Percentiles rank a stretch among this genome's conserved stretches.
phyloP scores from a whole-genome alignment of 1,140 invertebrate species.

The Magallana ariakensis region DNA sequence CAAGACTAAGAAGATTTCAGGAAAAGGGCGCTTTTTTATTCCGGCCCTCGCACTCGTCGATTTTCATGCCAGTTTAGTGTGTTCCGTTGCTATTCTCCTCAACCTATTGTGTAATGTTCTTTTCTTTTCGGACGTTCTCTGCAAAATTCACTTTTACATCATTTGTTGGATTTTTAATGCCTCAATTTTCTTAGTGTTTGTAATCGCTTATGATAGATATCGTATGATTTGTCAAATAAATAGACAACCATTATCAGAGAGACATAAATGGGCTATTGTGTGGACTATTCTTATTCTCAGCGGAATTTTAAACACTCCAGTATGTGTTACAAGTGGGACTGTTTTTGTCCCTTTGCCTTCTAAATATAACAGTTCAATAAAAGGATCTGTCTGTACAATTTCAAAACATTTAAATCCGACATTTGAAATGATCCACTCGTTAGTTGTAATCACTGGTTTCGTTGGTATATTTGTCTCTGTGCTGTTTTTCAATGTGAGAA shows the following conservation, averaged over 20 bases:
- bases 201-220: neutral
- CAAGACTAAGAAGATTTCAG: neutral
- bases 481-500: neutral
- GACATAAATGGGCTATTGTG: neutral
- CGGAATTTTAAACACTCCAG: neutral
- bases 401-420: neutral
- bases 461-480: neutral
- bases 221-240: neutral
- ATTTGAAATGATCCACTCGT: neutral
- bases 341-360: neutral
- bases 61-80: neutral
- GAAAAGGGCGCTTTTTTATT: neutral
- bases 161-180: neutral
- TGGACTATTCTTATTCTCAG: neutral
- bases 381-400: neutral
- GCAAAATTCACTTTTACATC: neutral
- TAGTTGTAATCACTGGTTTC: neutral
- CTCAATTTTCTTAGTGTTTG: neutral
- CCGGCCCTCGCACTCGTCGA: neutral
- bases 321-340: neutral
- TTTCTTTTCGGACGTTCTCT: neutral
- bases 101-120: neutral
- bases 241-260: neutral
- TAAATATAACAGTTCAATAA: neutral
- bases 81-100: neutral